Percentiles rank a stretch among this genome's conserved stretches.
Evolutionary conservation across 2,797 vertebrate genomes (phyloP).

Genomic region (Sternarchorhynchus goeldii): DNA sequence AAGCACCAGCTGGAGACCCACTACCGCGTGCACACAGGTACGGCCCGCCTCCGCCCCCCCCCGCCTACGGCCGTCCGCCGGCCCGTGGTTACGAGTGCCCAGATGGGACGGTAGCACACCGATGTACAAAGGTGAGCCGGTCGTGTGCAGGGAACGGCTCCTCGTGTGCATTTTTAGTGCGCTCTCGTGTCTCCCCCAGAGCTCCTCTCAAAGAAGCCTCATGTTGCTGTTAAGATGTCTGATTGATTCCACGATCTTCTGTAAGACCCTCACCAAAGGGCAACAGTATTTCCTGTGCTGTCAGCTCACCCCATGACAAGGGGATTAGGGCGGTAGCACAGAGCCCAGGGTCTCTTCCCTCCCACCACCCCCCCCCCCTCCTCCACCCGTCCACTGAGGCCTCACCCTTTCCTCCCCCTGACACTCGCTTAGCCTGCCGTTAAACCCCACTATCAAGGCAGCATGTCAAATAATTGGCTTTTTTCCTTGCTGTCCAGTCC

Average conservation of each 20-base stretch:
- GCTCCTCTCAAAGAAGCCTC: constrained; percentile 32
- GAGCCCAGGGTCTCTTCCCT: constrained; percentile 55
- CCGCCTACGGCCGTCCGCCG: too few species aligned
- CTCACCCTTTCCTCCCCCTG: constrained; percentile 59
- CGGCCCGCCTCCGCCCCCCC: not conserved
- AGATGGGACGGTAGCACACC: not conserved
- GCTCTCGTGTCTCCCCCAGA: constrained; percentile 23
- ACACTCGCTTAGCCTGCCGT: constrained; percentile 77
- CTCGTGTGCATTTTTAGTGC: not conserved
- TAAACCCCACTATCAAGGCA: constrained; percentile 80
- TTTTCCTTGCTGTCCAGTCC: constrained; percentile 33
- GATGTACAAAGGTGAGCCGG: not conserved
- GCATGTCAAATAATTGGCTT: constrained; percentile 78
- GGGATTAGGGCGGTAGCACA: constrained; percentile 54
- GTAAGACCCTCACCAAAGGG: constrained; percentile 68
- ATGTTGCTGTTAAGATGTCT: constrained; percentile 39
- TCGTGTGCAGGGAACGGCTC: not conserved
- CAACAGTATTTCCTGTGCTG: constrained; percentile 61
- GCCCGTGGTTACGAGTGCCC: too few species aligned
- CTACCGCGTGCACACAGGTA: constrained; percentile 98
- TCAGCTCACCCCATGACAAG: constrained; percentile 53
- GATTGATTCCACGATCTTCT: constrained; percentile 50
- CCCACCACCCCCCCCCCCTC: not conserved
- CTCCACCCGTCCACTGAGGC: constrained; percentile 45
- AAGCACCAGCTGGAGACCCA: constrained; percentile 99